Evolutionary conservation across 2,888 invertebrate species (phyloP), one percentile per base, ranked within the genome.

Genomic region (Argyresthia albistria): DNA sequence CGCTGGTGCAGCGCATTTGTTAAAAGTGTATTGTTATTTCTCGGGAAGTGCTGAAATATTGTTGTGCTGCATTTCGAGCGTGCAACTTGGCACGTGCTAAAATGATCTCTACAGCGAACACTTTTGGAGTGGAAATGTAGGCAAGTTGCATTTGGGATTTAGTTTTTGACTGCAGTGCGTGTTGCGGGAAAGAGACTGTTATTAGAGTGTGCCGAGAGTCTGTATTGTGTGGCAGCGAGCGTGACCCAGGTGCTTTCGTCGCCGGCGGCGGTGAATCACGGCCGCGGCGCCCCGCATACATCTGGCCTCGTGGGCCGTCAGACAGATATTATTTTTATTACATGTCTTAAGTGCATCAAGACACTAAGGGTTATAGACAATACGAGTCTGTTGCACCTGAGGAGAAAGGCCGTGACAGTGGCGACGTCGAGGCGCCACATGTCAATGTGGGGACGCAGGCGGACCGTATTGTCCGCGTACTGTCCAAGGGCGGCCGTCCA

Each of bases 21-120:
- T 67, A 69, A 68, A 67, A 65, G 60, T 66, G 75, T 76, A 80
- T 80, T 82, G 83, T 84, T 83, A 80, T 83, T 83, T 82, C 81
- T 79, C 68, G 72, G 64, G 56, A 68, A 79, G 78, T 71, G 76
- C 70, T 83, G 77, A 83, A 80, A 83, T 82, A 84, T 82, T 76
- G 75, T 70, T 63, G 69, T 66, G 68, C 66, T 65, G 68, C 65
- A 66, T 67, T 70, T 69, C 67, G 60, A 65, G 67, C 70, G 69
- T 61, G 50, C 45, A 65, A 66, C 65, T 62, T 64, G 62, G 3
- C 57, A 64, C 61, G 63, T 64, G 68, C 69, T 66, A 79, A 78
- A 76, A 71, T 73, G 67, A 67, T 73, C 75, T 71, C 70, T 74
- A 71, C 66, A 60, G 58, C 67, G 60, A 61, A 61, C 59, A 61